A percentile compares a stretch with the other conserved stretches of the same genome.
These are phyloP conservation scores for Tragelaphus scriptus DNA, from an alignment of 2,113 vertebrate species.

Conservation along the genomic window DNA sequence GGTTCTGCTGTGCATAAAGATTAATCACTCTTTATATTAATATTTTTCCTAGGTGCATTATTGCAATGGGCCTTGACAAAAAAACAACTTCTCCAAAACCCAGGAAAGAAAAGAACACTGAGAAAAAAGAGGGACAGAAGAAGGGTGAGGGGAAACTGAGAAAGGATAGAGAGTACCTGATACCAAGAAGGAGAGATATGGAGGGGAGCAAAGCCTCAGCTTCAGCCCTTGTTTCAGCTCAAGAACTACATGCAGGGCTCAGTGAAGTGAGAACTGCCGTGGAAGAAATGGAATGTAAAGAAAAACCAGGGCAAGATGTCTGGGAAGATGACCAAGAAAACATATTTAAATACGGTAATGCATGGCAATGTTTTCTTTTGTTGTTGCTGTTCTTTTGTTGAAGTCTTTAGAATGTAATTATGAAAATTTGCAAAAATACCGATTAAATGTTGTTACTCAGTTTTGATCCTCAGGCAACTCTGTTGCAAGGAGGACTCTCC, in stretches of 20 bases:
- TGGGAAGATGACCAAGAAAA: slow-evolving; percentile 63
- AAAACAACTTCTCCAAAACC: slow-evolving; percentile 82
- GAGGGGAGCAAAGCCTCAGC: background rate
- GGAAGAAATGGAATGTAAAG: slow-evolving; percentile 5
- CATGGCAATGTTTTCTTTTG: background rate
- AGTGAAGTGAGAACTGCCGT: slow-evolving; percentile 42
- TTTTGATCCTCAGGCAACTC: background rate
- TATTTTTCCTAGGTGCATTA: slow-evolving; percentile 86
- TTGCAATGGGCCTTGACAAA: slow-evolving; percentile 90
- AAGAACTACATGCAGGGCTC: background rate
- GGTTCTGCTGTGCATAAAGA: background rate
- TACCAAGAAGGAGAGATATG: background rate
- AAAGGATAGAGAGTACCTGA: background rate
- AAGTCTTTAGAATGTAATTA: background rate
- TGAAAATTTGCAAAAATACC: background rate
- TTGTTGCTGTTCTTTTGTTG: background rate
- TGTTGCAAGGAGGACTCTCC: too few relatives aligned
- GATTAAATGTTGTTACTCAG: background rate
- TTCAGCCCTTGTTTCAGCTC: background rate
- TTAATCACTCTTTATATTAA: background rate
- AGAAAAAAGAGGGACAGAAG: background rate
- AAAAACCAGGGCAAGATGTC: background rate
- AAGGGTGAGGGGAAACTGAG: background rate
- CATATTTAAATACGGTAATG: slow-evolving; percentile 65
- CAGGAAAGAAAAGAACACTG: slow-evolving; percentile 65